Evolutionary conservation across 1,140 invertebrate species (phyloP).

Genomic region (Caenorhabditis brenneri): DNA sequence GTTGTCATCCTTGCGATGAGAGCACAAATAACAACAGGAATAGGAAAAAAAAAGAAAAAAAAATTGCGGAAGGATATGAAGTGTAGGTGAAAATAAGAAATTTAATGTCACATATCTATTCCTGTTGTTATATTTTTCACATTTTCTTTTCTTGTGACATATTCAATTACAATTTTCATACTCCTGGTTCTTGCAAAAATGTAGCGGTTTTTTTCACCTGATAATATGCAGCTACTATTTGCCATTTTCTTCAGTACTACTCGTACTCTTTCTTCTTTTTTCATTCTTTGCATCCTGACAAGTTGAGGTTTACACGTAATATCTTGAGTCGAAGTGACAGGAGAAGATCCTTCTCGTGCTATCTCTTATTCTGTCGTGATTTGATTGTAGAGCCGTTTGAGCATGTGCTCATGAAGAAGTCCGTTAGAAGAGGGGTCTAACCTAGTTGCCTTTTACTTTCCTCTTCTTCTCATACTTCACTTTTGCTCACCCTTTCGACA

Average conservation of each 20-base stretch:
- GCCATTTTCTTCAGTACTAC: neutral
- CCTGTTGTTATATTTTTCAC: neutral
- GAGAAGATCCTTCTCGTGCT: neutral
- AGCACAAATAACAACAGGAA: neutral
- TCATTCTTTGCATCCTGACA: neutral
- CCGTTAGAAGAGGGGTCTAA: conserved; percentile 10
- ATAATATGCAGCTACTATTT: neutral
- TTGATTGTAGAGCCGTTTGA: conserved; percentile 30
- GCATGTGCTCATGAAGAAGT: conserved; percentile 36
- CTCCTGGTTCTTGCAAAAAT: neutral
- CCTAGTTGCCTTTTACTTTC: conserved; percentile 37
- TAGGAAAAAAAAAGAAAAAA: neutral
- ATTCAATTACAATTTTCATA: neutral
- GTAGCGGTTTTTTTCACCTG: neutral
- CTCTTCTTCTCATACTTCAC: conserved; percentile 11
- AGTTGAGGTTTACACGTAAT: conserved; percentile 22
- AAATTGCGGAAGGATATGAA: neutral
- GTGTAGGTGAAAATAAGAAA: neutral
- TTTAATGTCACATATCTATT: neutral
- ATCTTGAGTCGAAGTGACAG: conserved; percentile 36
- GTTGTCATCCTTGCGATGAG: neutral
- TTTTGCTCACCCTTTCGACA: conserved; percentile 17
- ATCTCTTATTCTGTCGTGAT: conserved; percentile 36
- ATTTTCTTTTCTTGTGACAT: neutral
- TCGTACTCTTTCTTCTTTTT: neutral